Evolutionary conservation across 2,113 vertebrate genomes (phyloP).

Genomic region (Sminthopsis crassicaudata): DNA sequence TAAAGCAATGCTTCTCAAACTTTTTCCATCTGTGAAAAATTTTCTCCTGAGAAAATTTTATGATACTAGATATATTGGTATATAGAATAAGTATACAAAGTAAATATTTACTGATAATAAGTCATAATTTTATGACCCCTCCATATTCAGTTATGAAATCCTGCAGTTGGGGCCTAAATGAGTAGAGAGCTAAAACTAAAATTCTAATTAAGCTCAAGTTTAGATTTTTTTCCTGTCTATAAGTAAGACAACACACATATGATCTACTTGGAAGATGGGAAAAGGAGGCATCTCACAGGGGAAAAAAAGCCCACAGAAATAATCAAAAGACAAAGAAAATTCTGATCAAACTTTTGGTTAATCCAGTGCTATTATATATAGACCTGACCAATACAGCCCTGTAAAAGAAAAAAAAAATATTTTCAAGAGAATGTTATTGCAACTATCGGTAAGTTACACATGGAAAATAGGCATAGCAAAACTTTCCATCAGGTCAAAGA

Average conservation of each 20-base stretch:
- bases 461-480: neutral
- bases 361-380: neutral
- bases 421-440: neutral
- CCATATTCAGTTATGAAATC: too few relatives aligned
- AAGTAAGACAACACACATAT: neutral
- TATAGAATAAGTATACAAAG: too few relatives aligned
- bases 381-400: neutral
- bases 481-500: neutral
- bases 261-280: neutral
- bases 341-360: neutral
- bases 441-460: neutral
- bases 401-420: neutral
- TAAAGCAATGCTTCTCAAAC: too few relatives aligned
- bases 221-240: neutral
- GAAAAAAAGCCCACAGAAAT: neutral
- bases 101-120: too few relatives aligned
- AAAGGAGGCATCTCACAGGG: neutral
- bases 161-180: too few relatives aligned
- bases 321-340: neutral
- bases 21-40: too few relatives aligned
- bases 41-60: too few relatives aligned
- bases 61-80: too few relatives aligned
- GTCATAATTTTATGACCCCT: too few relatives aligned
- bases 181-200: neutral
- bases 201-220: neutral